Percentiles rank a stretch among this genome's conserved stretches.
Evolutionary conservation across 2,797 vertebrate genomes (phyloP).

Genomic region (Rhadinocentrus ornatus): DNA sequence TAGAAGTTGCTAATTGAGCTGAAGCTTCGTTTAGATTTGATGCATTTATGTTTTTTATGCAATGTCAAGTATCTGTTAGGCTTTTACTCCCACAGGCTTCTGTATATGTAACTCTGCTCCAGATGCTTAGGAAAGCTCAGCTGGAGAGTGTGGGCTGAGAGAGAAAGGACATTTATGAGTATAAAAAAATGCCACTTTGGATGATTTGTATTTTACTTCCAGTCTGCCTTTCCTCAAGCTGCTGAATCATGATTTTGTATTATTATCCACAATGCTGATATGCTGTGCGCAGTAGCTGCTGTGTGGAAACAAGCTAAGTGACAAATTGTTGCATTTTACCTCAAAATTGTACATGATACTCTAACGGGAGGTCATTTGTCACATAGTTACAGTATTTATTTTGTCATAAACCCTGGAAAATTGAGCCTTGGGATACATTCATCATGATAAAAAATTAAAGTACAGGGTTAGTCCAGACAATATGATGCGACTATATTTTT

Average conservation of each 20-base stretch:
- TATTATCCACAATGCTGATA: conserved; percentile 25
- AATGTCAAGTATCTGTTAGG: not conserved
- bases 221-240: not conserved
- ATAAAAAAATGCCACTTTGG: conserved; percentile 11
- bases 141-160: not conserved
- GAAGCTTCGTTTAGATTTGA: not conserved
- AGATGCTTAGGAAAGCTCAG: not conserved
- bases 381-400: not conserved
- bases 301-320: conserved; percentile 4
- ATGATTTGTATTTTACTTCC: not conserved
- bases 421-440: not conserved
- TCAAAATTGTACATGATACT: conserved; percentile 30
- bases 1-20: not conserved
- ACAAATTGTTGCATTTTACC: not conserved
- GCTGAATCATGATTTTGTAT: conserved; percentile 40
- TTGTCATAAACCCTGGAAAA: not conserved
- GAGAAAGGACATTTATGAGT: not conserved
- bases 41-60: not conserved
- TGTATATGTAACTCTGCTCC: not conserved
- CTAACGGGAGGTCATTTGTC: conserved; percentile 18
- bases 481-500: not conserved
- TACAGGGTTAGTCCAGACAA: not conserved
- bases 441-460: not conserved
- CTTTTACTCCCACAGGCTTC: not conserved
- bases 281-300: conserved; percentile 13